Percentiles rank a stretch among this genome's conserved stretches.
Conservation (phyloP, 2,113 vertebrate genomes). For the Spea multiplicata region DNA sequence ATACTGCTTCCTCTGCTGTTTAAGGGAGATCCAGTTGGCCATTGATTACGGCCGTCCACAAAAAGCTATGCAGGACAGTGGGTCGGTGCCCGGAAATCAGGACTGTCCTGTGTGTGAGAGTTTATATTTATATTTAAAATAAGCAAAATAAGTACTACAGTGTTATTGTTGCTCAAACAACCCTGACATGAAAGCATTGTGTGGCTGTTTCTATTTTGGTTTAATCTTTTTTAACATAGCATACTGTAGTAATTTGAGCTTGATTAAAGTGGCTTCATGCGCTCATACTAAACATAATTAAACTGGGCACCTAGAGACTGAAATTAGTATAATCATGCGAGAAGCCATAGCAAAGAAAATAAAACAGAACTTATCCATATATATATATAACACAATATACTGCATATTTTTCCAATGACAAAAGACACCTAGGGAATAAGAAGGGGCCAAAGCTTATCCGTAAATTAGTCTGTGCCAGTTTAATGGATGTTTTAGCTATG, state of each 20-base stretch:
- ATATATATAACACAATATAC: not conserved
- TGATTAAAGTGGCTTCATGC: conserved; percentile 36
- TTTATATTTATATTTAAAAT: no score
- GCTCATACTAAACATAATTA: conserved; percentile 31
- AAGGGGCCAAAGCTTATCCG: no score
- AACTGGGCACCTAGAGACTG: conserved; percentile 30
- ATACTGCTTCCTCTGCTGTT: no score
- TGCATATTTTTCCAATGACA: not conserved
- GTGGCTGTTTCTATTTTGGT: conserved; percentile 12
- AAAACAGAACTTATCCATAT: not conserved
- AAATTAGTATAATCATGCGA: conserved; percentile 37
- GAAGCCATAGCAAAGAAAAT: conserved; percentile 25
- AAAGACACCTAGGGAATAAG: no score
- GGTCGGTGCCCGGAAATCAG: no score
- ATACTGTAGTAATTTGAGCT: conserved; percentile 40
- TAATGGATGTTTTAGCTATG: no score
- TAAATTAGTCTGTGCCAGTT: no score
- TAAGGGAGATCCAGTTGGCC: no score
- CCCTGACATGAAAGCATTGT: conserved; percentile 14
- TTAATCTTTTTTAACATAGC: conserved; percentile 15
- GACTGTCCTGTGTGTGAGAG: no score
- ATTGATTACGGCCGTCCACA: no score
- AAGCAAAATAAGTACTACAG: no score
- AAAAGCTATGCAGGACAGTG: no score
- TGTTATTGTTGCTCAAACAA: conserved; percentile 8